Percentiles rank a stretch among this genome's conserved stretches.
Evolutionary conservation across 2,797 vertebrate genomes (phyloP).

Genomic region (Smutsia gigantea): DNA sequence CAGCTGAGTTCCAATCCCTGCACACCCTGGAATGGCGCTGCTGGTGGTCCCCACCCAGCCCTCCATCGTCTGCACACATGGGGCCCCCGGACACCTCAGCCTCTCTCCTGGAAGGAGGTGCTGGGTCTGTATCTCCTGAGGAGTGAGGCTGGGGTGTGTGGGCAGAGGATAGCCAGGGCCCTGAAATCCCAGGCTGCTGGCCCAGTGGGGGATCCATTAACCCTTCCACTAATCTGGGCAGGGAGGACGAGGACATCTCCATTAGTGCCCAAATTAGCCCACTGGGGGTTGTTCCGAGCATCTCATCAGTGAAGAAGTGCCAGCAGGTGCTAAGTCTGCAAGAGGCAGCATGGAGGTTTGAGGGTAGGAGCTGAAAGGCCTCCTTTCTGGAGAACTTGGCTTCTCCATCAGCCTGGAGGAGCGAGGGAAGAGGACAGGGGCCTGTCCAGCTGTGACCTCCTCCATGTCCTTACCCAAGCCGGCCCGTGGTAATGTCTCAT

Average conservation of each 20-base stretch:
- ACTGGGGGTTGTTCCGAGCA: neutral
- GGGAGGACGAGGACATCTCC: neutral
- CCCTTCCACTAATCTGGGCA: conserved; percentile 9
- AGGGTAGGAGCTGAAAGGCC: neutral
- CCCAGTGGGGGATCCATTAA: neutral
- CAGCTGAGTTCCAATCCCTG: neutral
- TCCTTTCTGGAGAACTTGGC: neutral
- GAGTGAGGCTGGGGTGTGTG: neutral
- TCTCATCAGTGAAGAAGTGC: neutral
- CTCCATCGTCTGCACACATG: neutral
- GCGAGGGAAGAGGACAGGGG: neutral
- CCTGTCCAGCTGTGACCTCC: neutral
- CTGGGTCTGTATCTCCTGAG: neutral
- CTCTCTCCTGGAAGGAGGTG: neutral
- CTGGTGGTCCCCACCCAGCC: accelerated
- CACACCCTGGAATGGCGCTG: neutral
- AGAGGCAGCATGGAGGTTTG: neutral
- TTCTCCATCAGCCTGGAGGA: neutral
- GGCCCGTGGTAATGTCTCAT: neutral
- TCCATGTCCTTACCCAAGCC: neutral
- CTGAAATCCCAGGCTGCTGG: neutral
- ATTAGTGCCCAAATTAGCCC: neutral
- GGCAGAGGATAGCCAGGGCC: neutral
- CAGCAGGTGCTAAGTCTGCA: neutral
- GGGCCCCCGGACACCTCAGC: too few relatives aligned